Percentiles rank a stretch among this genome's conserved stretches.
Evolutionary conservation across 2,888 invertebrate genomes (phyloP).

Genomic region (Hemicrepidius hirtus): DNA sequence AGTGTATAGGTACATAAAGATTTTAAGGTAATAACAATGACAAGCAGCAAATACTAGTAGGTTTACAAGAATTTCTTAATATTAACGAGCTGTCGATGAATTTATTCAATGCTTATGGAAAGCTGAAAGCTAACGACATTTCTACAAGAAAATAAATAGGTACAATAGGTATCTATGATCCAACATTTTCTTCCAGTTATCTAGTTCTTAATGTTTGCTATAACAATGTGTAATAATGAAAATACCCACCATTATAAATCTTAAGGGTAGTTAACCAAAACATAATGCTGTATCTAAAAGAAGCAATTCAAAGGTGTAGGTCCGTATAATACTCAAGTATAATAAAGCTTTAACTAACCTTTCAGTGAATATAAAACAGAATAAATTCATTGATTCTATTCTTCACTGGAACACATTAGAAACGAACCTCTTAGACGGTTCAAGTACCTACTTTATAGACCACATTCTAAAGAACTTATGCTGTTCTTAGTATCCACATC

Average conservation of each 20-base stretch:
- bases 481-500: background rate
- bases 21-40: too few species aligned
- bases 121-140: too few species aligned
- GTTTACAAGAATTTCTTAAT: too few species aligned
- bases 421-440: constrained; percentile 12
- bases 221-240: constrained; percentile 4
- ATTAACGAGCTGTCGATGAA: too few species aligned
- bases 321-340: constrained; percentile 5
- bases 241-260: constrained; percentile 5
- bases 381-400: constrained; percentile 29
- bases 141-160: too few species aligned
- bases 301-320: background rate
- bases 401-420: constrained; percentile 3
- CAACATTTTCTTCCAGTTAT: too few species aligned
- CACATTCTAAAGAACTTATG: background rate
- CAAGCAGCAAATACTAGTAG: too few species aligned
- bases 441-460: constrained; percentile 2
- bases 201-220: too few species aligned
- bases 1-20: too few species aligned
- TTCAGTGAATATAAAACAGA: constrained; percentile 28
- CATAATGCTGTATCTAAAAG: constrained; percentile 14
- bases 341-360: constrained; percentile 21
- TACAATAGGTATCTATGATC: too few species aligned
- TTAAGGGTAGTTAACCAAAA: constrained; percentile 15
- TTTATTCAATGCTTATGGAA: too few species aligned